Evolutionary conservation across 2,888 invertebrate species (phyloP).

Genomic region (Agapetus fuscipes): DNA sequence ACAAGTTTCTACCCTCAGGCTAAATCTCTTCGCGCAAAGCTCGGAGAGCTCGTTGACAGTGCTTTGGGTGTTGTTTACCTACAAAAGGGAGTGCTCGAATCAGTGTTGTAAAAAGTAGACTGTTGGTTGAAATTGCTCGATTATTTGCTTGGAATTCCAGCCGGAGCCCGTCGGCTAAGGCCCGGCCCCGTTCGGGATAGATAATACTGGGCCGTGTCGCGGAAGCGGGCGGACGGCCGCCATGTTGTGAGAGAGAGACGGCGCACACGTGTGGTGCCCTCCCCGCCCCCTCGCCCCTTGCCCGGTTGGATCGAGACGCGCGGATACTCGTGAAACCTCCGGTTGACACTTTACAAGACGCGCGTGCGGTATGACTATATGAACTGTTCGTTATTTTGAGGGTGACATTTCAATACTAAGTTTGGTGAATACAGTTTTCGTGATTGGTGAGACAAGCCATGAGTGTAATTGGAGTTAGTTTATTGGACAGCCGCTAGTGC

Average conservation of each 20-base stretch:
- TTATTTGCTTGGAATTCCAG: not conserved
- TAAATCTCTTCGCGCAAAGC: no score
- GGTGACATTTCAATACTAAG: conserved; percentile 8
- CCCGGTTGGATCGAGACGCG: conserved; percentile 29
- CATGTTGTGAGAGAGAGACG: conserved; percentile 21
- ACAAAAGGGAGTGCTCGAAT: no score
- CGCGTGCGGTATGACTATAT: conserved; percentile 14
- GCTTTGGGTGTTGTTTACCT: no score
- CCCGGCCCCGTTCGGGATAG: no score
- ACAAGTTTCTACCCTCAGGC: no score
- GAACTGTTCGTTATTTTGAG: no score
- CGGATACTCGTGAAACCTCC: conserved; percentile 9
- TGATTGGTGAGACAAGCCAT: conserved; percentile 5
- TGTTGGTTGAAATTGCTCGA: no score
- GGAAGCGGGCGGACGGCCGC: conserved; percentile 20
- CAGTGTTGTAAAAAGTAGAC: no score
- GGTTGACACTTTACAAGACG: conserved; percentile 3
- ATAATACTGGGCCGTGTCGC: conserved; percentile 13
- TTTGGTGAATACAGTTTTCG: conserved; percentile 4
- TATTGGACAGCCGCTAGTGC: conserved; percentile 5
- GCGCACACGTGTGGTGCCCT: conserved; percentile 20
- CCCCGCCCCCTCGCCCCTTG: conserved; percentile 35
- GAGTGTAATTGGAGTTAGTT: conserved; percentile 8
- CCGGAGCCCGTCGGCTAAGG: not conserved
- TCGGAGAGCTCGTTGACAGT: no score